Conservation (phyloP, 35 echinoderm and acorn worm species). For the Ophiothrix spiculata region DNA sequence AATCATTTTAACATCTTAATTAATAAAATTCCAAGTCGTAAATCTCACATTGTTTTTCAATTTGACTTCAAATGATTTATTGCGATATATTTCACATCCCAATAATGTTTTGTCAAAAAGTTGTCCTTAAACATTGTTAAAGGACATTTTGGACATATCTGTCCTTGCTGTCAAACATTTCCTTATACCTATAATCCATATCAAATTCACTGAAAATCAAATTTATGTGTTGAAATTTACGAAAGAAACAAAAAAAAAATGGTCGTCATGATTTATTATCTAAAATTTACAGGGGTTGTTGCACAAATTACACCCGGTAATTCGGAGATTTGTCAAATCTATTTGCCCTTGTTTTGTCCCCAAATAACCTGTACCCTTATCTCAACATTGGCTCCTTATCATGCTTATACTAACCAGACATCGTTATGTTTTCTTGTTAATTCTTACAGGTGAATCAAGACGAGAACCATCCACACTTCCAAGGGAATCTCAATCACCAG, state of each 20-base stretch:
- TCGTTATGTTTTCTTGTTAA: background rate
- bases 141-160: too few species aligned
- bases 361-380: background rate
- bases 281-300: background rate
- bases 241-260: background rate
- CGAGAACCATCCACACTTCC: slow-evolving; percentile 22
- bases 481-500: slow-evolving; percentile 9
- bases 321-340: too few species aligned
- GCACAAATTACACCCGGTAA: too few species aligned
- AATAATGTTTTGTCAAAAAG: too few species aligned
- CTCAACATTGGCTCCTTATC: background rate
- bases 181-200: background rate
- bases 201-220: background rate
- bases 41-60: too few species aligned
- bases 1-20: background rate
- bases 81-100: too few species aligned
- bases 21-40: too few species aligned
- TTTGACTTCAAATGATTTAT: too few species aligned
- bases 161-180: background rate
- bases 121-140: too few species aligned
- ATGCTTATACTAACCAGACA: background rate
- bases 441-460: slow-evolving; percentile 19
- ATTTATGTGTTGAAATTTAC: background rate
- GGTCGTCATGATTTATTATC: too few species aligned
- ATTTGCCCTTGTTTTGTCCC: too few species aligned